Base-by-base conservation (phyloP, 2,113 vertebrate genomes). In the Onychostoma macrolepis region DNA sequence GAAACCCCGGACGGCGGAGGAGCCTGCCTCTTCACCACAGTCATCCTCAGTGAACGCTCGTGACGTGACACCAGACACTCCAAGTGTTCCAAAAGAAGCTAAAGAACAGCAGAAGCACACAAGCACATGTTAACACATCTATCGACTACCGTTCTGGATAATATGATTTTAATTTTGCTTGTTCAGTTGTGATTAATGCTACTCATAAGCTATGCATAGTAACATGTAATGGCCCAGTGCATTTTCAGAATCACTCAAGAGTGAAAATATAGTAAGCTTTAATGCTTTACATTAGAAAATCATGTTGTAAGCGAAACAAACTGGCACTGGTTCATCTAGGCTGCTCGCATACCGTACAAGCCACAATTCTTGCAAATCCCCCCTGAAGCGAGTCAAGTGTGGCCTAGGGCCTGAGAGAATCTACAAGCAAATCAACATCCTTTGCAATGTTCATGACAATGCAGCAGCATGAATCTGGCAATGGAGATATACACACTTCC, bases 61-160 rank as follows among this genome's bases (percentile, higher is more conserved):
- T 99, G 98, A 89, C 98, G 95, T 8, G 98, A 97, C 92, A 99
- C 98, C 91, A 99, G 93, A 94, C 98, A 99, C 95, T 99, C 98
- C 96, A 99, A 94, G 94, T 99, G 98, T 91, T 99, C 97, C 92
- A 99, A 91, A 90, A 99, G 93, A 90, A 99, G 95, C 97, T 99
- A 94, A 63, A 85, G 85, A 85, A 81, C 45, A 33, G 83, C 24
- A 89, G 75, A 88, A 56, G 86, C 80, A 89, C 74, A 95, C 95
- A 78, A 50, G 11, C 72, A 43, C 12, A 43, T 43, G 33, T 21
- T 72, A 38, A 36, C 69, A 72, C 9, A 72, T 72, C 11, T 38
- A 43, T n/a, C 10, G 36, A 74, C 19, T 41, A 12, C 19, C 15
- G 21, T 38, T 36, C 33, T 41, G 19, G 10, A n/a, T n/a, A 24